Base-by-base conservation (phyloP, 2,113 vertebrate genomes). In the Saccopteryx leptura region DNA sequence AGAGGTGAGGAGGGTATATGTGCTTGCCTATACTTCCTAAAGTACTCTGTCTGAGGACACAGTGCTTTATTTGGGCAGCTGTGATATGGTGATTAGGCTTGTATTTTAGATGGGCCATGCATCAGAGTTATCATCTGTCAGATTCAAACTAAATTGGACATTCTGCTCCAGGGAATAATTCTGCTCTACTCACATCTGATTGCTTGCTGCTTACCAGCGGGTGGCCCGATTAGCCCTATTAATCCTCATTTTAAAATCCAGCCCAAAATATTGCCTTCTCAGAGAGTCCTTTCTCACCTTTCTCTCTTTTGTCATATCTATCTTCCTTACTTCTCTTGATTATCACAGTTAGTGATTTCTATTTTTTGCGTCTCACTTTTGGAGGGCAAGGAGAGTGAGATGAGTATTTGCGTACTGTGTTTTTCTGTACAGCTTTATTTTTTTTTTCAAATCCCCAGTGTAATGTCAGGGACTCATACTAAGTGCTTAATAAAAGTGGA, bases 141-240 rank as follows among this genome's bases (percentile, higher is more conserved):
- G 21, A 84, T 80, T 87, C 33, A 88, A 78, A 93, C 23, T 69
- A 48, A 82, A 65, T 8, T 88, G 72, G 63, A 28, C 65, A 24
- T 66, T 96, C 21, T 91, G 7, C 33, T 68, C 72, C 48, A 65
- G 80, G 52, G 74, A 93, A 26, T 63, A 66, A 18, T 91, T 97
- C 75, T 91, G 13, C 14, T n/a, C 80, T 33, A 23, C 69, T 66
- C 74, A 46, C 28, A 60, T 58, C 39, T 60, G 18, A 85, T 48
- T 52, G 76, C 48, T 52, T 79, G 90, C 50, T 63, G 9, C 63
- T 84, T 71, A 78, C 31, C 46, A 54, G 54, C 52, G 10, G 13
- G 10, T 24, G 26, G 31, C 24, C 26, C 0, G 2, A 48, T 54
- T 17, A 3, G 31, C 52, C 21, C 31, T 31, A 4, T 83, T 31